These are phyloP conservation scores for Mormyrops boulengeri DNA, from an alignment of 2,797 vertebrate species.

Conservation along the genomic window DNA sequence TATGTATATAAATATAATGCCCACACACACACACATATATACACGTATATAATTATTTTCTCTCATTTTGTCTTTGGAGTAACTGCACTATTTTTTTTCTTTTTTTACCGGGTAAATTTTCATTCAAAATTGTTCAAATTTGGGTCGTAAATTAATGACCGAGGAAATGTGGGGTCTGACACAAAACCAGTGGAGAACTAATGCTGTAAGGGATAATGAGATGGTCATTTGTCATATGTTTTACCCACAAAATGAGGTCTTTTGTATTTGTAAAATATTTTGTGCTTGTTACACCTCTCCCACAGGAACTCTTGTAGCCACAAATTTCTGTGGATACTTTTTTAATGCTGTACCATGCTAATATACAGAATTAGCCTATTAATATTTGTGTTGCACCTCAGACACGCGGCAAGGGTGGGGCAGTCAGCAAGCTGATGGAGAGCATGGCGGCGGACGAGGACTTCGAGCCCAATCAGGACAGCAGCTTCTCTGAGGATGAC, in stretches of 20 bases:
- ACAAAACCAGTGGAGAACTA: not conserved
- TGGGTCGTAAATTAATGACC: not conserved
- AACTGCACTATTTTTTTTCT: not conserved
- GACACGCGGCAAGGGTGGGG: slow-evolving; percentile 68
- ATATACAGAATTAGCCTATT: not conserved
- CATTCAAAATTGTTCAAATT: not conserved
- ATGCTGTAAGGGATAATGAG: not conserved
- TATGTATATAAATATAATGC: not conserved
- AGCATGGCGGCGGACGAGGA: slow-evolving; percentile 92
- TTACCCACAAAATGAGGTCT: not conserved
- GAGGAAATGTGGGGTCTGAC: not conserved
- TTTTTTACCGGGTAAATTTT: not conserved
- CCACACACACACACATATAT: not conserved
- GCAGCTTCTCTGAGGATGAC: slow-evolving; percentile 95
- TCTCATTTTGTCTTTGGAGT: not conserved
- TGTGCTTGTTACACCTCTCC: not conserved
- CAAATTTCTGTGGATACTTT: not conserved
- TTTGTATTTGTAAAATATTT: not conserved
- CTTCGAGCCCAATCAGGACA: slow-evolving; percentile 87
- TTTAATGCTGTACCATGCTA: not conserved
- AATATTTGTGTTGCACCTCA: not conserved
- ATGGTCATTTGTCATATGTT: not conserved
- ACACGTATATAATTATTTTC: not conserved
- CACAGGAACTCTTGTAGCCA: not conserved
- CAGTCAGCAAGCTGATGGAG: slow-evolving; percentile 90